A percentile compares a stretch with the other conserved stretches of the same genome.
Evolutionary conservation across 2,797 vertebrate genomes (phyloP).

Genomic region (Brotogeris chrysoptera): DNA sequence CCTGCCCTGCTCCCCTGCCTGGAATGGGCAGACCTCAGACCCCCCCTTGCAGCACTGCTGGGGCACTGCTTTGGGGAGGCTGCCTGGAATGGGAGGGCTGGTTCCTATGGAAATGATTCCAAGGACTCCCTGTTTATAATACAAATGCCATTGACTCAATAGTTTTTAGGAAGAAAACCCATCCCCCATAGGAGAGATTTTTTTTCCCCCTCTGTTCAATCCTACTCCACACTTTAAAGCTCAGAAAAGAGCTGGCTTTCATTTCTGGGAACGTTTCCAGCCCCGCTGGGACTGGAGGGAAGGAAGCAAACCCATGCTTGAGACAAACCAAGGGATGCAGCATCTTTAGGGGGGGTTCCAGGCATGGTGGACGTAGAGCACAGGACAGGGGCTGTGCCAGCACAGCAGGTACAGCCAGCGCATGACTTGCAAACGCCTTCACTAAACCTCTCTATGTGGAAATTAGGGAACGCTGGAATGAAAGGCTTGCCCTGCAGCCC

Average conservation of each 20-base stretch:
- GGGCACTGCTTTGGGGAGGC: neutral
- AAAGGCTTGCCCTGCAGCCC: neutral
- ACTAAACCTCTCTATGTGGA: neutral
- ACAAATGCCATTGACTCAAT: neutral
- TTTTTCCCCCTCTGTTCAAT: neutral
- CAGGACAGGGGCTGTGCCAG: neutral
- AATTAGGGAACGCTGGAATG: neutral
- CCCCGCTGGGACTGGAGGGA: neutral
- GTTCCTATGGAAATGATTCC: slow-evolving; percentile 29
- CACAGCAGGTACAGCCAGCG: neutral
- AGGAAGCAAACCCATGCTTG: neutral
- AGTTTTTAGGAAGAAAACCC: neutral
- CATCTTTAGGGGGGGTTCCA: neutral
- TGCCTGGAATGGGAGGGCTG: neutral
- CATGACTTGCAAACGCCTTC: fast-evolving
- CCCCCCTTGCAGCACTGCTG: neutral
- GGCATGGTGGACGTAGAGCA: fast-evolving
- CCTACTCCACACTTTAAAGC: slow-evolving; percentile 40
- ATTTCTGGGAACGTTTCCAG: neutral
- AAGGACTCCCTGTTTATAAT: neutral
- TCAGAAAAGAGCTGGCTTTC: slow-evolving; percentile 5
- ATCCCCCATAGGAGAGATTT: neutral
- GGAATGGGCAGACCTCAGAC: neutral
- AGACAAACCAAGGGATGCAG: neutral
- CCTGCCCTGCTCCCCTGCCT: neutral